Base-by-base conservation (phyloP, 2,113 vertebrate genomes). In the Anoura caudifer region DNA sequence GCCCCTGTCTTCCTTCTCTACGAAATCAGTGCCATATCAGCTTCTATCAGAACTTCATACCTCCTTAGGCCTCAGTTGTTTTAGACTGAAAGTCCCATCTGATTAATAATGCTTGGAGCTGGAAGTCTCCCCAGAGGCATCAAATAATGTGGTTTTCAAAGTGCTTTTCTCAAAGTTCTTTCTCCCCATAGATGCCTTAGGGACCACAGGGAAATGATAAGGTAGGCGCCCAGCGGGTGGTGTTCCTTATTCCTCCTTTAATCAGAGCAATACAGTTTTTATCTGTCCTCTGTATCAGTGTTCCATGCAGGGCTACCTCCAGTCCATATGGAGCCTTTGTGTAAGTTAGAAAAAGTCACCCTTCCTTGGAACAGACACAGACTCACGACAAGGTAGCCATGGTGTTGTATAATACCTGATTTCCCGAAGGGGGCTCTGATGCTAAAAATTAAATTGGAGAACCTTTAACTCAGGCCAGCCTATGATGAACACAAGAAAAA, bases 81-180 rank as follows among this genome's bases (percentile, higher is more conserved):
- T 89, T 47, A 90, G 81, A 90, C 41, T 38, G 45, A 67, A 92
- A 90, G 52, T 77, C 69, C 52, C 41, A 79, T 67, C 91, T 96
- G 94, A 94, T 72, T 84, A 87, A 90, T 72, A 47, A 69, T 75
- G 72, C 61, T 96, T 61, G 17, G 69, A 86, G 86, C 63, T 94
- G 45, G 38, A 90, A 83, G 69, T 93, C 43, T 95, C 75, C 90
- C 90, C 43, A 82, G 41, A 81, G 87, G 41, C 76, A 72, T 1
- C 3, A 13, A 87, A 56, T 65, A 79, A 84, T 77, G 81, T 72
- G 76, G 26, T 90, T 96, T 94, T 67, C 88, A 88, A 88, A 89
- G 73, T 72, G 24, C 33, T 95, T 96, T 92, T 65, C 54, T 84
- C 6, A 19, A 90, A 95, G 12, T 54, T 13, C 33, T 61, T 0